Evolutionary conservation across 2,797 vertebrate genomes (phyloP).

Genomic region (Clarias pachynema): DNA sequence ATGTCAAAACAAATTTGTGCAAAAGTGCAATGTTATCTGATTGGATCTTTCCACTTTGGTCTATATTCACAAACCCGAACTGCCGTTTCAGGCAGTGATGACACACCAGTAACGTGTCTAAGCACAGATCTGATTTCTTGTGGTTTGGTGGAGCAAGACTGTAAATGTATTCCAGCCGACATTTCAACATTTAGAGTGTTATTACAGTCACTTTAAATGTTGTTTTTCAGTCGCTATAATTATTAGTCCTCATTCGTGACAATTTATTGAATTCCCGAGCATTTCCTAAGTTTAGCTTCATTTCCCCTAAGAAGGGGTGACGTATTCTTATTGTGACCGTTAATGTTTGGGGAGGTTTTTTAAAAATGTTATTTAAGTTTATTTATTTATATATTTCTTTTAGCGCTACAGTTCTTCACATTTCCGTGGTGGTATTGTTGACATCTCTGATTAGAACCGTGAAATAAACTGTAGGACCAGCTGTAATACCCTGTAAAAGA

Average conservation of each 20-base stretch:
- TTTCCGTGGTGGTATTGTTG: slow-evolving; percentile 49
- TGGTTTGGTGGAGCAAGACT: neutral
- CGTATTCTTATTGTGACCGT: neutral
- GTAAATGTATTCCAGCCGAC: neutral
- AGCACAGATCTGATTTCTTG: slow-evolving; percentile 1
- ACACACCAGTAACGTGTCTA: slow-evolving; percentile 14
- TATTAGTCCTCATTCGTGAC: neutral
- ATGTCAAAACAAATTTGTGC: neutral
- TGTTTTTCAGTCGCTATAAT: neutral
- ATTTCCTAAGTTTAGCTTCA: neutral
- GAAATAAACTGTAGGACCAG: slow-evolving; percentile 64
- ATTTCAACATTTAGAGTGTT: neutral
- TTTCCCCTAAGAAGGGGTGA: neutral
- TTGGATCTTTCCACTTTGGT: slow-evolving; percentile 1
- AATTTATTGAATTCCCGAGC: neutral
- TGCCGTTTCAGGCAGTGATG: neutral
- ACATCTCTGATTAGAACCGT: slow-evolving; percentile 54
- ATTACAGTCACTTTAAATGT: neutral
- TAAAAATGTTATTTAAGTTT: neutral
- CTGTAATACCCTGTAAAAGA: slow-evolving; percentile 67
- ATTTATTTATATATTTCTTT: slow-evolving; percentile 58
- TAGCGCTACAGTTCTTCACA: slow-evolving; percentile 57
- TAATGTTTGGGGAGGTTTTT: neutral
- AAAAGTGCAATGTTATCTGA: neutral
- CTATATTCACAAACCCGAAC: neutral